phyloP scores from a whole-genome alignment of 2,113 vertebrate genomes.

The Festucalex cinctus region DNA sequence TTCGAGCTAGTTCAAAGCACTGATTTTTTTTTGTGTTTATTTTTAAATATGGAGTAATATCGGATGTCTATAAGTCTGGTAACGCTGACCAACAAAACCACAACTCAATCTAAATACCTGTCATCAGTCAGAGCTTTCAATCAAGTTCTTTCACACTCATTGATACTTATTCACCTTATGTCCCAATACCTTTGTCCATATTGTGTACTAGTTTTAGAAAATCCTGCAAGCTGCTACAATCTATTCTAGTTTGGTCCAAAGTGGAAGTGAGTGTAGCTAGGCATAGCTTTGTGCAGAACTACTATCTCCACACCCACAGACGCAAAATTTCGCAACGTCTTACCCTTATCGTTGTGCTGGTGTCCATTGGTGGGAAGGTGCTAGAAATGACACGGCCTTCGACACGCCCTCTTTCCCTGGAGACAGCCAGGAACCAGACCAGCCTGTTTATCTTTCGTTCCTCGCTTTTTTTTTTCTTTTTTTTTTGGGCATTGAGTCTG shows the following conservation, averaged over 20 bases:
- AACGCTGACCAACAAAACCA: too few species aligned
- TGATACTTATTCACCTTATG: not conserved
- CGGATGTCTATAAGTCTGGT: too few species aligned
- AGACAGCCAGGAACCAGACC: slow-evolving; percentile 64
- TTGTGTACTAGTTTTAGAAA: not conserved
- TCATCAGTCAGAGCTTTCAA: too few species aligned
- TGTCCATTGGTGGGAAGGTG: slow-evolving; percentile 55
- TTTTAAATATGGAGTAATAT: too few species aligned
- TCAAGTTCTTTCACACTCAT: too few species aligned
- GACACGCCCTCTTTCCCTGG: slow-evolving; percentile 60
- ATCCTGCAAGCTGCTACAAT: not conserved
- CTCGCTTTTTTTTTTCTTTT: slow-evolving; percentile 9
- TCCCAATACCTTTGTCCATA: not conserved
- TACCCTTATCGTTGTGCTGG: slow-evolving; percentile 42
- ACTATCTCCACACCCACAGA: slow-evolving; percentile 10
- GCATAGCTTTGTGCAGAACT: not conserved
- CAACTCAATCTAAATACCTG: too few species aligned
- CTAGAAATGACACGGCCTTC: slow-evolving; percentile 39
- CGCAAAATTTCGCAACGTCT: slow-evolving; percentile 37
- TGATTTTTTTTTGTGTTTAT: too few species aligned
- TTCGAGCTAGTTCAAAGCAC: too few species aligned
- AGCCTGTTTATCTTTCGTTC: slow-evolving; percentile 51
- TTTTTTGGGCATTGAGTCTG: slow-evolving; percentile 20
- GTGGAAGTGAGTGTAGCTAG: not conserved
- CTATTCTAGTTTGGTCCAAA: not conserved